Conservation (phyloP, 2,888 invertebrate species). For the Apantesis nais region DNA sequence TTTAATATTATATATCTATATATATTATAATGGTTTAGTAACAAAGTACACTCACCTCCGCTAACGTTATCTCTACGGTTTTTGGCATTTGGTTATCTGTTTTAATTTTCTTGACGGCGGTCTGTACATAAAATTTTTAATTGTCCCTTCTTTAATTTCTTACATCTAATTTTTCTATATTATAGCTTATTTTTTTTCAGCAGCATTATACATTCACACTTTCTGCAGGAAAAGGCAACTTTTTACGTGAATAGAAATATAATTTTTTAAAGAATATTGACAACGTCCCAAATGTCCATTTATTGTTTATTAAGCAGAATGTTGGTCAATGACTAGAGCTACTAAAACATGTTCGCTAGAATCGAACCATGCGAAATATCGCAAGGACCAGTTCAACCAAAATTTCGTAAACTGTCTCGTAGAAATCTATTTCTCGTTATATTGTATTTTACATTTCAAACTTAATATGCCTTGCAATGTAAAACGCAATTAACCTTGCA, state of each 20-base stretch:
- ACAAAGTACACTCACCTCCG: constrained; percentile 52
- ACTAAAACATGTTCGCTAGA: background rate
- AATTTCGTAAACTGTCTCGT: no score
- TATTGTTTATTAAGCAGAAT: constrained; percentile 59
- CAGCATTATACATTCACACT: constrained; percentile 65
- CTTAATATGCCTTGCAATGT: no score
- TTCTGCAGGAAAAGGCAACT: constrained; percentile 77
- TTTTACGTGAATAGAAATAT: constrained; percentile 41
- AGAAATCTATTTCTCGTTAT: no score
- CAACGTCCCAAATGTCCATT: constrained; percentile 68
- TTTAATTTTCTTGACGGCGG: constrained; percentile 61
- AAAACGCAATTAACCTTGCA: no score
- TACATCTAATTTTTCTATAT: constrained; percentile 63
- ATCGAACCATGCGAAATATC: background rate
- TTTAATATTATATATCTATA: no score
- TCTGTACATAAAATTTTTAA: constrained; percentile 77
- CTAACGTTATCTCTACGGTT: constrained; percentile 53
- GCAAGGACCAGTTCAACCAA: no score
- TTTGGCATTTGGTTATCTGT: constrained; percentile 54
- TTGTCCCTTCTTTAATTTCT: constrained; percentile 66
- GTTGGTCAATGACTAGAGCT: constrained; percentile 57
- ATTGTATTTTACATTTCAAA: no score
- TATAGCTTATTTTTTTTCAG: constrained; percentile 57
- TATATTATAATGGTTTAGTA: background rate
- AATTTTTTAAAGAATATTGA: constrained; percentile 21